These are phyloP conservation scores for Semnornis frantzii DNA, from an alignment of 2,113 vertebrate species.

Conservation along the genomic window DNA sequence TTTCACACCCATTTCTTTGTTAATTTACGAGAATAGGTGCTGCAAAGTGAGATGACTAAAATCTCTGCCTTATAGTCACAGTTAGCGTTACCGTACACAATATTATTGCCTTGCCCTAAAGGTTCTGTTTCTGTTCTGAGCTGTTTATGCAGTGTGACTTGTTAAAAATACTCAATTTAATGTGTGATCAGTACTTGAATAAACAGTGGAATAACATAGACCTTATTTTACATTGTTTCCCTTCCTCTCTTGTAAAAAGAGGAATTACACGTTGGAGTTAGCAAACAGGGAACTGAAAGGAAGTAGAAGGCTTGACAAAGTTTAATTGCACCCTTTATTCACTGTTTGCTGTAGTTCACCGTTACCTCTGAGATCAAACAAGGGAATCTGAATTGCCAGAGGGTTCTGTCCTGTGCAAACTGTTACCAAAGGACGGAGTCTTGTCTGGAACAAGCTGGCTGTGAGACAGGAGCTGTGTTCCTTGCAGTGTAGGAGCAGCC, in stretches of 20 bases:
- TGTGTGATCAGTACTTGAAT: background rate
- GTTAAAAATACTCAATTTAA: background rate
- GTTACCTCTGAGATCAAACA: background rate
- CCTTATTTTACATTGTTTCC: background rate
- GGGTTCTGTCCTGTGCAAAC: background rate
- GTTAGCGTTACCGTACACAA: background rate
- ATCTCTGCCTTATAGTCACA: background rate
- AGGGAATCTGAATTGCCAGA: background rate
- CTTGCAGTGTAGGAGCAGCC: background rate
- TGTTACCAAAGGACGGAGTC: background rate
- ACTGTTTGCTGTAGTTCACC: background rate
- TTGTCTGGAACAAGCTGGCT: background rate
- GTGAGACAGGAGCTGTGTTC: background rate
- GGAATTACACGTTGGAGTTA: background rate
- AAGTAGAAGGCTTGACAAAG: background rate
- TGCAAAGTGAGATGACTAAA: background rate
- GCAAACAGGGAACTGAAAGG: background rate
- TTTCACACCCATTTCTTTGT: background rate
- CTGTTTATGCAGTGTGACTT: background rate
- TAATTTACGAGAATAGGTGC: background rate
- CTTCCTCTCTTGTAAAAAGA: background rate
- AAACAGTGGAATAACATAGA: background rate
- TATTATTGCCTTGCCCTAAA: background rate
- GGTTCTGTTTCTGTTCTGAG: background rate
- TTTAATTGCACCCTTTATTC: background rate